Evolutionary conservation across 2,797 vertebrate species (phyloP), one percentile per base, ranked within the genome.

Genomic region (Argya squamiceps): DNA sequence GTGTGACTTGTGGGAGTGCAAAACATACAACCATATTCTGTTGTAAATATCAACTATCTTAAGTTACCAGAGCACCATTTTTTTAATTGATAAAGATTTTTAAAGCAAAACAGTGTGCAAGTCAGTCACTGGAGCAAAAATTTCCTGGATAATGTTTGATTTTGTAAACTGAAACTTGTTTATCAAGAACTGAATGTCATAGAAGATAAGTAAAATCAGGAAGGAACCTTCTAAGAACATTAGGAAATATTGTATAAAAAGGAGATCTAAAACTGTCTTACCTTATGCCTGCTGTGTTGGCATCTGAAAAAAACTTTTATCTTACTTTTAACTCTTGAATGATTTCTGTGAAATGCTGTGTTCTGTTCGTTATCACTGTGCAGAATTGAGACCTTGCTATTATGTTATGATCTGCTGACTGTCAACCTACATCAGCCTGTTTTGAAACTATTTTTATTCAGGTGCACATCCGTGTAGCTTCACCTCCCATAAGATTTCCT

Each of bases 391-490:
- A 34, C 12, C 49, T 60, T 34, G 47, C 36, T 53, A 9, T 67
- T 52, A 17, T 59, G 22, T 74, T 93, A 67, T 6, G 10, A 70
- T 63, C 60, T 73, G 27, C 30, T 58, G 64, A 58, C 49, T 5
- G 4, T 70, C 29, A 65, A 19, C 22, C 80, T 41, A 58, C 0
- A 84, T 64, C 16, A 11, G 10, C 46, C 63, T 84, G 11, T 19
- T 90, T 79, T 73, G 64, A 91, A 93, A 79, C 30, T 58, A 2
- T 80, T 83, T 94, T 83, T 76, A 52, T 46, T 77, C 96, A 99
- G 99, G 99, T 99, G 60, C 99, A 99, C 47, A 99, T 99, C 95
- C 98, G 99, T 68, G 99, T 99, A 41, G 99, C 99, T 75, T 99
- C 99, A 69, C 99, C 99, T 62, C 99, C 99, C 4, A 99, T 99